Conservation (phyloP, 2,113 vertebrate species). For the Conger conger region DNA sequence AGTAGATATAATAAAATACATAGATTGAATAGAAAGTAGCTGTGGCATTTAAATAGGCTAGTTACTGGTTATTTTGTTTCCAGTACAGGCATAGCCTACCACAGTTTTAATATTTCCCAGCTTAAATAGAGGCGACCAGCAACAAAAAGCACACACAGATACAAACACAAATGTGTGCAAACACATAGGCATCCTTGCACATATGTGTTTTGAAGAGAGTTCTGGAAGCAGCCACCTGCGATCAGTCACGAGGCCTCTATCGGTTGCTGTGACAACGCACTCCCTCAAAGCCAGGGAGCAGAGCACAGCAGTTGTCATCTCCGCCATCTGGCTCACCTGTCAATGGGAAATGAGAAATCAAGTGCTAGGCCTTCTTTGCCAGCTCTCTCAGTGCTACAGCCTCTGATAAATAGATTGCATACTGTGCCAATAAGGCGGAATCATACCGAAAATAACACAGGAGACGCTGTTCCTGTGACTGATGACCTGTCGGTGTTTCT, state of each 20-base stretch:
- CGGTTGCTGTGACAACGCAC: neutral
- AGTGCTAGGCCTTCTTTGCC: neutral
- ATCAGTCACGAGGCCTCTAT: neutral
- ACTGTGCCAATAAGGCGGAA: neutral
- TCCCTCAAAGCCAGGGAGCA: neutral
- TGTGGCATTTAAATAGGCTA: too few relatives aligned
- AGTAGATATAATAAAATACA: too few relatives aligned
- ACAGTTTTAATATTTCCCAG: too few relatives aligned
- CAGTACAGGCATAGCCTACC: too few relatives aligned
- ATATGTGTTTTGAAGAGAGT: too few relatives aligned
- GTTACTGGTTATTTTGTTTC: too few relatives aligned
- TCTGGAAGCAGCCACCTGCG: neutral
- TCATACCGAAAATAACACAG: neutral
- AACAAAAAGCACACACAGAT: too few relatives aligned
- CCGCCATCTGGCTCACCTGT: slow-evolving; percentile 25
- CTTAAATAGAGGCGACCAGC: too few relatives aligned
- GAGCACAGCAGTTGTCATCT: neutral
- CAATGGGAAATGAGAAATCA: slow-evolving; percentile 26
- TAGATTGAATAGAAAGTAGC: too few relatives aligned
- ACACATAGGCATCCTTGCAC: too few relatives aligned
- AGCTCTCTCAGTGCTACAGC: neutral
- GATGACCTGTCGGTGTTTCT: neutral
- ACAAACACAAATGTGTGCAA: too few relatives aligned
- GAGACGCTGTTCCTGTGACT: neutral
- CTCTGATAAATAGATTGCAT: neutral